phyloP scores from a whole-genome alignment of 2,888 invertebrate species.

The Aspidiotus destructor region DNA sequence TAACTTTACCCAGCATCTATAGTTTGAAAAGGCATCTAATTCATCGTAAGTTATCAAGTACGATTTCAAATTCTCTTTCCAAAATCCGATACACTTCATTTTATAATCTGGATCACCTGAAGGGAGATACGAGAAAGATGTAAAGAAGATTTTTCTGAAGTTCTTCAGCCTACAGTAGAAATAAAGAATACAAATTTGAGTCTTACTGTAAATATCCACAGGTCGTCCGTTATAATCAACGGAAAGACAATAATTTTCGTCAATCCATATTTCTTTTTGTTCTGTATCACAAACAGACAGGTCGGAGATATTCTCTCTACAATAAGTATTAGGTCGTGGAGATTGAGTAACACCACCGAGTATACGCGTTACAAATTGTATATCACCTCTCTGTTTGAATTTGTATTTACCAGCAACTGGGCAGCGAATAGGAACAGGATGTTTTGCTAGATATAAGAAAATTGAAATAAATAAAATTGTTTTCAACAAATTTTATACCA shows the following conservation, averaged over 20 bases:
- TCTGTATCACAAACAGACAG: conserved; percentile 92
- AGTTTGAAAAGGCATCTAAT: conserved; percentile 87
- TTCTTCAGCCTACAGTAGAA: neutral
- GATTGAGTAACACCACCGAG: conserved; percentile 89
- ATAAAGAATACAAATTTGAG: conserved; percentile 28
- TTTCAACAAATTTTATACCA: too few relatives aligned
- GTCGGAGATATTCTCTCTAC: conserved; percentile 88
- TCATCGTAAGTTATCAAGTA: conserved; percentile 94
- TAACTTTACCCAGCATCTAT: conserved; percentile 79
- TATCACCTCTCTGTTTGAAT: conserved; percentile 85
- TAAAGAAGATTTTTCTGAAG: neutral
- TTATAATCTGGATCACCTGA: conserved; percentile 83
- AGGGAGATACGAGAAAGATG: conserved; percentile 28
- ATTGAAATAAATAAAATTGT: neutral
- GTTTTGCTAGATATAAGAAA: conserved; percentile 50
- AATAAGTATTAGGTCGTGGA: conserved; percentile 84
- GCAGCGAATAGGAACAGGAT: conserved; percentile 85
- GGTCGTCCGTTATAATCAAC: conserved; percentile 91
- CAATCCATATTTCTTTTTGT: conserved; percentile 86
- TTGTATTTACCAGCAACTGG: conserved; percentile 94
- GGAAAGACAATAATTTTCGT: conserved; percentile 92
- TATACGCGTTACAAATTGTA: conserved; percentile 83
- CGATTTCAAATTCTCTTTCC: conserved; percentile 95
- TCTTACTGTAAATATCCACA: conserved; percentile 79
- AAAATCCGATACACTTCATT: conserved; percentile 94